These are phyloP conservation scores for Sinocyclocheilus maitianheensis DNA, from an alignment of 2,113 vertebrate species.

Conservation along the genomic window DNA sequence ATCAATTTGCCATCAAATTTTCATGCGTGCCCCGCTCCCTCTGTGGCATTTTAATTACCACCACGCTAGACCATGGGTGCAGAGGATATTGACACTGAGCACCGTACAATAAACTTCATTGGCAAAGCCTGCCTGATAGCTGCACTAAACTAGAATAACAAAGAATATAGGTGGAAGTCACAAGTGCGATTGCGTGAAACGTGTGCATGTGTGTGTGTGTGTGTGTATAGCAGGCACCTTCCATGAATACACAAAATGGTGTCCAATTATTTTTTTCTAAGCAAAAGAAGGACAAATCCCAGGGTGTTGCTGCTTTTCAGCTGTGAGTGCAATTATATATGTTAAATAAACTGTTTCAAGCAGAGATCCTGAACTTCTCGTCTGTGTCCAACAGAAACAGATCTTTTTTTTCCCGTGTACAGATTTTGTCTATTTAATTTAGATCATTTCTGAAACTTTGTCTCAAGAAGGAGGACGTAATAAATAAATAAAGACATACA, in stretches of 20 bases:
- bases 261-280: not conserved
- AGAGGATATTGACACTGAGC: conserved; percentile 98
- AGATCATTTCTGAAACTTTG: no score
- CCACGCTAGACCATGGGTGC: conserved; percentile 90
- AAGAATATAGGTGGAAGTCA: conserved; percentile 61
- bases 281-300: not conserved
- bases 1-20: conserved; percentile 95
- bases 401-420: no score
- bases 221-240: conserved; percentile 13
- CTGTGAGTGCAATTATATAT: not conserved
- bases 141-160: conserved; percentile 97
- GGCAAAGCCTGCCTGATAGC: conserved; percentile 97
- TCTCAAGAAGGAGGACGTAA: no score
- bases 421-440: not conserved
- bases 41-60: conserved; percentile 99
- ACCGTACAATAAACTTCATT: conserved; percentile 99
- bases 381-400: not conserved
- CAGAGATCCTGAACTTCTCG: not conserved
- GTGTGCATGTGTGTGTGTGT: conserved; percentile 29
- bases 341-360: not conserved
- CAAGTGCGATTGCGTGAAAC: not conserved
- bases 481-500: no score
- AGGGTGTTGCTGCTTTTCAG: not conserved
- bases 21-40: conserved; percentile 87
- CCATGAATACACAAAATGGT: not conserved